Evolutionary conservation across 2,888 invertebrate genomes (phyloP).

Genomic region (Rotaria sp.): DNA sequence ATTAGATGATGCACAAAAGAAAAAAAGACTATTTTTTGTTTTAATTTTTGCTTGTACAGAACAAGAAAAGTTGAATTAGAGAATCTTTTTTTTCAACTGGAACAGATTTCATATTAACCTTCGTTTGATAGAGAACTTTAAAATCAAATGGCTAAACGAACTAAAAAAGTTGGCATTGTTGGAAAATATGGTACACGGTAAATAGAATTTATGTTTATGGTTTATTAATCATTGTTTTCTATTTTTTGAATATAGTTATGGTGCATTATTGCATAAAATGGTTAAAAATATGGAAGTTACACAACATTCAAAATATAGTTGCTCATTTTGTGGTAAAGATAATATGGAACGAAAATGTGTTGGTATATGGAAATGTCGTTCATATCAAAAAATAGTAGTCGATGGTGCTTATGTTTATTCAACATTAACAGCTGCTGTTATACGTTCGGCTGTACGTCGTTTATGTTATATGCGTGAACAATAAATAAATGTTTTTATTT

Average conservation of each 20-base stretch:
- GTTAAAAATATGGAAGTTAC: slow-evolving; percentile 99
- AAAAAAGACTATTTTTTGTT: slow-evolving; percentile 27
- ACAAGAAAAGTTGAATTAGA: background rate
- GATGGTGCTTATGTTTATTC: slow-evolving; percentile 98
- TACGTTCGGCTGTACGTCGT: slow-evolving; percentile 89
- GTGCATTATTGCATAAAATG: slow-evolving; percentile 97
- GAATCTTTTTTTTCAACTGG: background rate
- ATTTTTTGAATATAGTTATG: slow-evolving; percentile 65
- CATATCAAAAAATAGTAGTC: slow-evolving; percentile 88
- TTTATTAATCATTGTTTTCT: no score
- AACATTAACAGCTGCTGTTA: slow-evolving; percentile 93
- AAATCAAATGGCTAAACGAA: slow-evolving; percentile 54
- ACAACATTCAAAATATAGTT: slow-evolving; percentile 97
- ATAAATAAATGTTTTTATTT: slow-evolving; percentile 55
- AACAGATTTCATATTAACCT: background rate
- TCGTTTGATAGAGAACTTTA: background rate
- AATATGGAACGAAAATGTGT: slow-evolving; percentile 94
- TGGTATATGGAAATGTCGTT: slow-evolving; percentile 95
- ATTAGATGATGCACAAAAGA: slow-evolving; percentile 39
- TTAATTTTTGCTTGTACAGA: background rate
- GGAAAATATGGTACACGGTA: slow-evolving; percentile 88
- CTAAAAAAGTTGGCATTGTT: slow-evolving; percentile 99
- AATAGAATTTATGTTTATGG: background rate
- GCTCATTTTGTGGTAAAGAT: slow-evolving; percentile 99
- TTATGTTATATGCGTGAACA: slow-evolving; percentile 80